Evolutionary conservation across 2,113 vertebrate species (phyloP).

Genomic region (Gracilinanus agilis): DNA sequence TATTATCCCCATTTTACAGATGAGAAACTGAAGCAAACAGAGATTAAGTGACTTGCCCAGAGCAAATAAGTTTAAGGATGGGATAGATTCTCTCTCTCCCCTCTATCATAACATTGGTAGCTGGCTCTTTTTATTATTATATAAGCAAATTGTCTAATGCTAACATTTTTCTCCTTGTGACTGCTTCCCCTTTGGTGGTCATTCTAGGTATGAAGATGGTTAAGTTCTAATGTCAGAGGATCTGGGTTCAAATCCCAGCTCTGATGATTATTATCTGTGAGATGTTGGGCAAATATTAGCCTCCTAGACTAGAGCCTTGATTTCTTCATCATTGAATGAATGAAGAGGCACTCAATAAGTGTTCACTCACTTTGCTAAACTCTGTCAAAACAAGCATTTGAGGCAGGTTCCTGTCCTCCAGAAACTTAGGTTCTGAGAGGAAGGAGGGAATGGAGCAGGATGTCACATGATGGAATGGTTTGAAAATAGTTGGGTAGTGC

Average conservation of each 20-base stretch:
- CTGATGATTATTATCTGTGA: not conserved
- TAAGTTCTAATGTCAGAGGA: not conserved
- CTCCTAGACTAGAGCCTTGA: not conserved
- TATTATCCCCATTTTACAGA: not conserved
- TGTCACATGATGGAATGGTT: not conserved
- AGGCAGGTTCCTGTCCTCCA: too few relatives aligned
- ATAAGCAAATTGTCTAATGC: not conserved
- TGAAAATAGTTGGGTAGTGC: not conserved
- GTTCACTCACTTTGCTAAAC: too few relatives aligned
- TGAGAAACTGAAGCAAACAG: not conserved
- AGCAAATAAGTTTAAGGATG: too few relatives aligned
- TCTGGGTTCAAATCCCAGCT: not conserved
- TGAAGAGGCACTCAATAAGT: too few relatives aligned
- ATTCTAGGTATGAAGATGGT: not conserved
- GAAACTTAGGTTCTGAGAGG: not conserved
- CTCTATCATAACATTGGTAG: too few relatives aligned
- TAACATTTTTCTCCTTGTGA: not conserved
- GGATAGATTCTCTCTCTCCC: too few relatives aligned
- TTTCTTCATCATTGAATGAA: too few relatives aligned
- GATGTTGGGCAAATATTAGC: not conserved
- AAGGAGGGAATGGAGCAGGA: not conserved
- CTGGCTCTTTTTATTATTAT: too few relatives aligned
- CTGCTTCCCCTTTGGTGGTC: not conserved
- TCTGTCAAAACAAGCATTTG: too few relatives aligned
- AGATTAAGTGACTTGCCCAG: not conserved